Base-by-base conservation (phyloP, 2,797 vertebrate species). In the Peromyscus attwateri region DNA sequence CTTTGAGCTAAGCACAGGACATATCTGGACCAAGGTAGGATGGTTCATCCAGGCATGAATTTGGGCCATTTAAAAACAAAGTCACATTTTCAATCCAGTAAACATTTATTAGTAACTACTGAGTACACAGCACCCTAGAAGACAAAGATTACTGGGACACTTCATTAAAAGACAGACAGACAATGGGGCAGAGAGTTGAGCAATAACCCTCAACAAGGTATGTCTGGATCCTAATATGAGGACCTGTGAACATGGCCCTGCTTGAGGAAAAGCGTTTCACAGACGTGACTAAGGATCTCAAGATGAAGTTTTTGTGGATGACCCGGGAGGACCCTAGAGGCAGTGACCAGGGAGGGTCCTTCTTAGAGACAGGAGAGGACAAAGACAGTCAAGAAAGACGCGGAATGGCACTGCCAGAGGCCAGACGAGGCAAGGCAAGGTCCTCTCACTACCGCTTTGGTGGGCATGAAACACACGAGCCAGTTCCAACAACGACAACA, bases 31-130 rank as follows among this genome's bases (percentile, higher is more conserved):
- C 17, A 46, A 93, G 64, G 43, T 55, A 55, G 46, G 75, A 60
- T 55, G 29, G 85, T 73, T 43, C 90, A 84, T 34, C 10, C 49
- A 93, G 64, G 13, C 49, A 75, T 71, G 83, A 84, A 95, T 89
- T 84, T 83, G 64, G 19, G 52, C 37, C 70, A 93, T 66, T 97
- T 92, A 79, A 85, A 95, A 77, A 57, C 81, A 95, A 95, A 70
- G 60, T 46, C 88, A 64, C 52, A 87, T 70, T 95, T 95, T 87
- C 79, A 91, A 96, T 73, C 80, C 52, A 83, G 88, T 77, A 87
- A 87, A 57, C 29, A 87, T 57, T 92, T 82, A 84, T 87, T 95
- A 89, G 85, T 83, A 76, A 81, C 37, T 79, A 77, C 10, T 64
- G 16, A 79, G 6, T 55, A 55, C 73, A 95, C 84, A 71, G 52